phyloP scores from a whole-genome alignment of 2,888 invertebrate genomes.

The Taphrorychus bicolor region DNA sequence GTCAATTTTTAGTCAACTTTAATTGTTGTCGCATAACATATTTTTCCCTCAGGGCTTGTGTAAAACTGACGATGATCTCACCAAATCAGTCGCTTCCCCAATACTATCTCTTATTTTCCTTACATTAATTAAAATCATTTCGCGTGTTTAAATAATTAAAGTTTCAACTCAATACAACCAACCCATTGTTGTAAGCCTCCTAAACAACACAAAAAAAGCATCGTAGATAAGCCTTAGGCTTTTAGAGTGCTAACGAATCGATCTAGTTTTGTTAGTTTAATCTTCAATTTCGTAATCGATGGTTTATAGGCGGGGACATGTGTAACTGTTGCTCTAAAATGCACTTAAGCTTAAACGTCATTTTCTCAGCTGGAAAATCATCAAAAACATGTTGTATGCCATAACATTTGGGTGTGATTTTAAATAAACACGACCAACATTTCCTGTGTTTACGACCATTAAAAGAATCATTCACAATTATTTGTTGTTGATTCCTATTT shows the following conservation, averaged over 20 bases:
- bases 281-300: background rate
- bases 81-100: background rate
- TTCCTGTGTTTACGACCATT: background rate
- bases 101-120: background rate
- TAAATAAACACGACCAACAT: background rate
- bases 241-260: background rate
- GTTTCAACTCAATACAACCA: background rate
- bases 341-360: background rate
- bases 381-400: no score
- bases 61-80: background rate
- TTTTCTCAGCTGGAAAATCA: background rate
- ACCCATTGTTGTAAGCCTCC: background rate
- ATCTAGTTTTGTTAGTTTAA: conserved; percentile 1
- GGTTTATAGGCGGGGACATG: background rate
- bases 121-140: background rate
- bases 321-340: background rate
- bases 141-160: background rate
- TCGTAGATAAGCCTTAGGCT: background rate
- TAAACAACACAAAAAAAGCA: background rate
- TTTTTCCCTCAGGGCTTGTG: background rate
- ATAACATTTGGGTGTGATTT: no score
- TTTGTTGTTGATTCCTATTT: no score
- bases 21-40: no score
- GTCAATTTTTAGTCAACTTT: no score
- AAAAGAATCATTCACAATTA: background rate